A percentile compares a stretch with the other conserved stretches of the same genome.
Conservation (phyloP, 2,888 invertebrate species). For the Amitus sp. region DNA sequence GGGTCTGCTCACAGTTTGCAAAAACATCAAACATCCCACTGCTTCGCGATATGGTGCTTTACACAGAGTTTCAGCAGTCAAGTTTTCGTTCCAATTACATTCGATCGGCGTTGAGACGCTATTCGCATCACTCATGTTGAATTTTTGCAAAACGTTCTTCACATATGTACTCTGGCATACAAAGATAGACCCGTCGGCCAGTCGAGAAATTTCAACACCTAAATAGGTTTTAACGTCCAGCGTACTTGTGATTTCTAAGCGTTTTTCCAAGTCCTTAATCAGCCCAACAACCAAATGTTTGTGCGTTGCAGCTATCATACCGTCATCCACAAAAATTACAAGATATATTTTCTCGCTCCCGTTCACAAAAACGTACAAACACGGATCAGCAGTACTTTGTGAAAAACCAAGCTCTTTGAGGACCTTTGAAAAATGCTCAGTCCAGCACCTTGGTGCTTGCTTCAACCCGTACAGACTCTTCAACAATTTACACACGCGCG, state of each 20-base stretch:
- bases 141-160: no score
- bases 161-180: no score
- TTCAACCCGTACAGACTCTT: constrained; percentile 50
- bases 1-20: no score
- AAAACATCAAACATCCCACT: no score
- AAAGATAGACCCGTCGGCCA: constrained; percentile 15
- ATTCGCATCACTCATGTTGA: no score
- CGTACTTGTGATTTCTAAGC: constrained; percentile 1
- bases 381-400: constrained; percentile 25
- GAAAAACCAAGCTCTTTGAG: constrained; percentile 17
- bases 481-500: constrained; percentile 41
- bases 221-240: constrained; percentile 30
- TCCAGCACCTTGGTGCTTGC: constrained; percentile 48
- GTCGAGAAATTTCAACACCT: constrained; percentile 26
- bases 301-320: constrained; percentile 15
- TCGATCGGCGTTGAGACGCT: no score
- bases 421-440: constrained; percentile 22
- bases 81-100: no score
- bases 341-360: constrained; percentile 9
- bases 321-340: constrained; percentile 25
- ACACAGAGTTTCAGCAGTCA: no score
- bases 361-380: constrained; percentile 17
- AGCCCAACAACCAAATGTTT: no score
- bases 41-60: no score
- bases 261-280: constrained; percentile 32